phyloP scores from a whole-genome alignment of 2,797 vertebrate genomes.

The Adrianichthys oophorus region DNA sequence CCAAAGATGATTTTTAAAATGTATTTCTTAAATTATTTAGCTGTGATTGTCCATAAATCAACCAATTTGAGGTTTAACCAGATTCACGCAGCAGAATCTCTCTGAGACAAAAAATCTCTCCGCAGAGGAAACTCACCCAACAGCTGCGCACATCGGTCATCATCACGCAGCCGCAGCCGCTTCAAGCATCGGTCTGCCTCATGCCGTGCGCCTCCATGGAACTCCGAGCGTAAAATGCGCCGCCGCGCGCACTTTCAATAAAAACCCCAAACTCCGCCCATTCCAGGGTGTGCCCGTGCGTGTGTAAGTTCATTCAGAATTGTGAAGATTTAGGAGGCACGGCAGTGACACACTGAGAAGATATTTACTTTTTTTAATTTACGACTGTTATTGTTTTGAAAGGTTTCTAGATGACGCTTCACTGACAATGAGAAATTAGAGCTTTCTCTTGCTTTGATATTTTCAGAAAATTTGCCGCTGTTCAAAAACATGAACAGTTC shows the following conservation, averaged over 20 bases:
- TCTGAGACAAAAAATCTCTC: no score
- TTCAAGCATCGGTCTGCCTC: neutral
- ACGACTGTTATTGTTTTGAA: no score
- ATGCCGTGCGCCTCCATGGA: neutral
- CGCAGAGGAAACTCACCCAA: constrained; percentile 36
- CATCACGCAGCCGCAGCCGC: neutral
- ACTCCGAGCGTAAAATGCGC: constrained; percentile 36
- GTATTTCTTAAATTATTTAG: no score
- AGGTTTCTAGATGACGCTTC: constrained; percentile 37
- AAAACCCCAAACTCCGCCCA: constrained; percentile 47
- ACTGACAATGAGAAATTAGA: constrained; percentile 18
- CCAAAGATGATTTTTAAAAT: no score
- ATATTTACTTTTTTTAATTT: constrained; percentile 3
- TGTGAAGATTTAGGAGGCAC: constrained; percentile 12
- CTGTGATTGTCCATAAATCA: no score
- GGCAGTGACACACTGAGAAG: constrained; percentile 50
- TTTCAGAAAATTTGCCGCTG: no score
- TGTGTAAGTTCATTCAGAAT: constrained; percentile 25
- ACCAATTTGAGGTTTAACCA: no score
- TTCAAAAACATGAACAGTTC: no score
- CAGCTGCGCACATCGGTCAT: constrained; percentile 15
- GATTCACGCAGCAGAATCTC: no score
- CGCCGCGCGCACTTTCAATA: constrained; percentile 19
- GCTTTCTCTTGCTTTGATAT: neutral
- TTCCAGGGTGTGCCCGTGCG: constrained; percentile 14